Conservation (phyloP, 2,888 invertebrate genomes). For the Caenorhabditis sp. region DNA sequence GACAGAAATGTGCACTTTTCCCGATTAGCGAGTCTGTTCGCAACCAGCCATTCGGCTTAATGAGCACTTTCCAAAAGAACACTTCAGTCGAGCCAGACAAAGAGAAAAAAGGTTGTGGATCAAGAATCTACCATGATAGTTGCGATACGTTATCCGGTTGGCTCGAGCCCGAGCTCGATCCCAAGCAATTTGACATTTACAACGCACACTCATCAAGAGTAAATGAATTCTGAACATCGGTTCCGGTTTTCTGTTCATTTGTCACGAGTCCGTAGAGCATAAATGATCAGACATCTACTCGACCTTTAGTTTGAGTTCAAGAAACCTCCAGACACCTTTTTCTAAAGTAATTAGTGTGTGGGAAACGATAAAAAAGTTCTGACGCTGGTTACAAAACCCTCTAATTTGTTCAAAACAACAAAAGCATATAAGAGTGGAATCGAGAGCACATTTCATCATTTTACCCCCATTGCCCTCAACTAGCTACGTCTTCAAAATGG, state of each 20-base stretch:
- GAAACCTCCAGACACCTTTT: too few relatives aligned
- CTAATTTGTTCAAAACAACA: too few relatives aligned
- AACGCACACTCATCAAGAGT: not conserved
- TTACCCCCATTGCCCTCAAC: not conserved
- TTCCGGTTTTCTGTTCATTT: too few relatives aligned
- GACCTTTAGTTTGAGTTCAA: too few relatives aligned
- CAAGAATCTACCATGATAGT: conserved; percentile 11
- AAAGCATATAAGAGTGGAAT: too few relatives aligned
- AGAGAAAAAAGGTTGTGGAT: not conserved
- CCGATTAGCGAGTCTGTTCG: not conserved
- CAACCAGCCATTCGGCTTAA: not conserved
- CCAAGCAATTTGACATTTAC: not conserved
- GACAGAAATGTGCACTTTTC: conserved; percentile 1
- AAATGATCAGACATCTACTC: too few relatives aligned
- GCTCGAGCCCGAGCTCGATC: not conserved
- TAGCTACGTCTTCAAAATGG: conserved; percentile 28
- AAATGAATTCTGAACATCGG: not conserved
- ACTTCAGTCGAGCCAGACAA: too few relatives aligned
- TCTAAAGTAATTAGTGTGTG: too few relatives aligned
- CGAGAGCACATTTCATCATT: too few relatives aligned
- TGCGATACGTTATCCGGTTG: not conserved
- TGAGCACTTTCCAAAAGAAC: conserved; percentile 3
- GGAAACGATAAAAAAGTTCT: too few relatives aligned
- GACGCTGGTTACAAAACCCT: too few relatives aligned
- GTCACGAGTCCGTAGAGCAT: too few relatives aligned